Base-by-base conservation (phyloP, 2,113 vertebrate genomes). In the Perca fluviatilis region DNA sequence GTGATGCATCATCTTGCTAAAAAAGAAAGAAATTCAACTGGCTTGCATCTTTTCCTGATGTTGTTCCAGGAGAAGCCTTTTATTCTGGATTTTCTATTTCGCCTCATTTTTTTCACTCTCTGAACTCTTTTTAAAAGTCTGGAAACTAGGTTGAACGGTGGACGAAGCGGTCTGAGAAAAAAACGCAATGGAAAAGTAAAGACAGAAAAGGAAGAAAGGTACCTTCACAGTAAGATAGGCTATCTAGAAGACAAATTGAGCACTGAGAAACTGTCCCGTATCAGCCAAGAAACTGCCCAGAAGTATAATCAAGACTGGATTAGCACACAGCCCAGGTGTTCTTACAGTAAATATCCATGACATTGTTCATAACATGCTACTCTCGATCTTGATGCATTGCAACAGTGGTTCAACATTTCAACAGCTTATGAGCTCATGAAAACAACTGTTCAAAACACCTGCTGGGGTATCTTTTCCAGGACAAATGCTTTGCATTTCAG, bases 41-140 rank as follows among this genome's bases (percentile, higher is more conserved):
- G 66, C 56, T 3, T 0, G 47, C 60, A 56, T 72, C 47, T 73
- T 58, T 50, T 79, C 40, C 80, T 84, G 77, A 73, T 58, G 65
- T 79, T 79, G 46, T 71, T 87, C 69, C 69, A 85, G 36, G 25
- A 74, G 51, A 61, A 25, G n/a, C 11, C 18, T 82, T 85, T 79
- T n/a, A 84, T 67, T 66, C 25, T 19, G 43, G 49, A 47, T 58
- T 30, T 75, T 53, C 5, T 25, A 68, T 81, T 84, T 66, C 23
- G 51, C 72, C 19, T 70, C 10, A 15, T 10, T 51, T 36, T 27
- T 46, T 54, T 47, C 68, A n/a, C 30, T 74, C 40, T 11, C 9
- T 43, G 9, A 43, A 43, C 40, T 14, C 21, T 47, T 53, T 77
- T 54, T 3, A 18, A 54, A 49, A 51, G 56, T 58, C 57, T 74